Evolutionary conservation across 2,888 invertebrate genomes (phyloP), one percentile per base, ranked within the genome.

Genomic region (Trachelus stipa): DNA sequence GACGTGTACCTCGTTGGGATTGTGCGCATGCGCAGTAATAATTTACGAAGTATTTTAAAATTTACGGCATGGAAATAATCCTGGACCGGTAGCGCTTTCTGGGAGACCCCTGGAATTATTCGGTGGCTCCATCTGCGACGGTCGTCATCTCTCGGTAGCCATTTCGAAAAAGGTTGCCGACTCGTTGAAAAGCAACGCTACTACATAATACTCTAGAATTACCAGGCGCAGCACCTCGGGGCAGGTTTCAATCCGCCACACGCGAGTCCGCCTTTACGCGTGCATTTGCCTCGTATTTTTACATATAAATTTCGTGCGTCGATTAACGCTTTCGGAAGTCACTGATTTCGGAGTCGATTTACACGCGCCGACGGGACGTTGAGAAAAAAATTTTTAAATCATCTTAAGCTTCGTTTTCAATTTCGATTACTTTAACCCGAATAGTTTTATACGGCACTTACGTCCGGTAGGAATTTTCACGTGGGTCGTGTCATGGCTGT

Each of bases 141-240:
- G 71, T 12, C 30, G 71, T 34, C 71, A 0, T 34, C 71, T 31
- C 31, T 31, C 71, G 71, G 71, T 71, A 71, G 71, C 71, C 33
- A 31, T 71, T 31, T 31, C 71, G 33, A 71, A 71, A 71, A 31
- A 71, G 31, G 12, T 31, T 34, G 1, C 11, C 33, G 31, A 33
- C 71, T 71, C 71, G 69, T 73, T 76, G 77, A 69, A 79, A 76
- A 68, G 33, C n/a, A 69, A 76, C 77, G 84, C 87, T 86, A 85
- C 86, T 83, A 83, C 83, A 82, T 88, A 88, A 88, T 87, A 86
- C 82, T 85, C 85, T 87, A 83, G 86, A 88, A 88, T 88, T 88
- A 88, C 34, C 83, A 81, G 85, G 84, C 85, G 9, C 83, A 83
- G 84, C 83, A 87, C 85, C 86, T 79, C 83, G 77, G 85, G 86